Conservation (phyloP, 2,797 vertebrate genomes). For the Mus spretus region DNA sequence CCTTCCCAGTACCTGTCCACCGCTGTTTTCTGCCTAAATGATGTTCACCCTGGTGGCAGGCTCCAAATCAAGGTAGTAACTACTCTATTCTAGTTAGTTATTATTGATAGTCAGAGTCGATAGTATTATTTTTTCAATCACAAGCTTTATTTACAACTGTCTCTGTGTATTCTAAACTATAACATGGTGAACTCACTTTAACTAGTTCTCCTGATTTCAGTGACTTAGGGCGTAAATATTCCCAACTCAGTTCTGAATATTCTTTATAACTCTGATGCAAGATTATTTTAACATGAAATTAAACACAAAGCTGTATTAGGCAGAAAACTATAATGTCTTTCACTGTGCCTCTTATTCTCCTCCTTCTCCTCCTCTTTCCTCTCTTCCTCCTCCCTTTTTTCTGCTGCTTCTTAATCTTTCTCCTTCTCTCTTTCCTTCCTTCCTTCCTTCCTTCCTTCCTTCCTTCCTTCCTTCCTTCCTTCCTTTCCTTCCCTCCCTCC, state of each 20-base stretch:
- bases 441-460: too few relatives aligned
- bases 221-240: neutral
- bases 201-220: neutral
- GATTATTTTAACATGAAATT: conserved; percentile 20
- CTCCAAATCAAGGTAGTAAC: neutral
- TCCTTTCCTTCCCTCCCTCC: rapidly evolving
- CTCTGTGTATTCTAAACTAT: neutral
- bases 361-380: too few relatives aligned
- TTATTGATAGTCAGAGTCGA: neutral
- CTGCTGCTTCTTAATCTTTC: too few relatives aligned
- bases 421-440: too few relatives aligned
- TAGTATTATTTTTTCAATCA: neutral
- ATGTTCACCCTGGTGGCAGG: neutral
- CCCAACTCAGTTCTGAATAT: neutral
- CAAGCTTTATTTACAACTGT: neutral
- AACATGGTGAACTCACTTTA: neutral
- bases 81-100: neutral
- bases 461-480: rapidly evolving
- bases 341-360: neutral
- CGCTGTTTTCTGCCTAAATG: neutral
- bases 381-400: rapidly evolving
- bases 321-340: neutral
- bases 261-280: neutral
- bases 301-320: conserved; percentile 16
- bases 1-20: conserved; percentile 7